Base-by-base conservation (phyloP, 2,888 invertebrate species). In the Agapostemon virescens region DNA sequence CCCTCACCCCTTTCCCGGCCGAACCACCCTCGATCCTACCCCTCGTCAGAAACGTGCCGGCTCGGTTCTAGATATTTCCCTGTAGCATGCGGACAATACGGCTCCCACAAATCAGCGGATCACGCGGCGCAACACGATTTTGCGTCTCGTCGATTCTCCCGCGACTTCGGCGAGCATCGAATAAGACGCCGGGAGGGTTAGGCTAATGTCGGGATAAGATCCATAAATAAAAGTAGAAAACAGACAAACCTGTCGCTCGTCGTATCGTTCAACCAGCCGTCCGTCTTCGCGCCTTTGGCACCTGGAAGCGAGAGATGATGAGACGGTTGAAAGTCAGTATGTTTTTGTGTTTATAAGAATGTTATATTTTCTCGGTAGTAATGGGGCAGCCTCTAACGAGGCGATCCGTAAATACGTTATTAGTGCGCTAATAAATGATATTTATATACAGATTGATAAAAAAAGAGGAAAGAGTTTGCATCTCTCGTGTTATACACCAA, bases 371-470 rank as follows among this genome's bases (percentile, higher is more conserved):
- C 86, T 90, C 89, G 84, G 90, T 91, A 91, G 88, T 92, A 90
- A 92, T 92, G 90, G 89, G 61, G 90, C n/a, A 89, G 87, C 86
- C 90, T 88, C 91, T 89, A 90, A 89, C 74, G 79, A 77, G 85
- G 84, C 89, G 88, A 87, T 91, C 67, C 88, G 88, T 90, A 90
- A 90, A 91, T 92, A 90, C 88, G 88, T 90, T 89, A 91, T 88
- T 92, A 92, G 91, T 92, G 92, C 89, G 89, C 91, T 92, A 92
- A 89, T 92, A 89, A 89, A 90, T 91, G 91, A 90, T 90, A 89
- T 87, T 78, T 92, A 92, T 92, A 90, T 92, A 92, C 92, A 92
- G 90, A 92, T 92, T 91, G 88, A 90, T 91, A 71, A 91, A 91
- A 90, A 92, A 80, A 91, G 87, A 87, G 85, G 86, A 89, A 86